Conservation (phyloP, 2,888 invertebrate species). For the Charanyca ferruginea region DNA sequence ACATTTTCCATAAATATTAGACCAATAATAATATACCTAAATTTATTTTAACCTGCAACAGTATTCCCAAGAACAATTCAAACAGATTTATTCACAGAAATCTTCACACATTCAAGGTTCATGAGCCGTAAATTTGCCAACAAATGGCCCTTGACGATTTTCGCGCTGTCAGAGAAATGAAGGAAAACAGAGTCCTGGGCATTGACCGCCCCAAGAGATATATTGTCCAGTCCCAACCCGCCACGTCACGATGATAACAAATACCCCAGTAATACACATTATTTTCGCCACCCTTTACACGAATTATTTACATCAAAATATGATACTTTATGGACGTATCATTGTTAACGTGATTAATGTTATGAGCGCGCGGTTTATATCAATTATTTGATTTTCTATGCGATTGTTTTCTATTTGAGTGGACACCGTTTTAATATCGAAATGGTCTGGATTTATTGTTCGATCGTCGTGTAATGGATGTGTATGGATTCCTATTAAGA, state of each 20-base stretch:
- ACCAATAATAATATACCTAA: neutral
- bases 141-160: slow-evolving; percentile 88
- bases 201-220: slow-evolving; percentile 77
- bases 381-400: slow-evolving; percentile 80
- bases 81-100: slow-evolving; percentile 60
- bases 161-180: slow-evolving; percentile 86
- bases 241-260: slow-evolving; percentile 74
- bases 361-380: slow-evolving; percentile 74
- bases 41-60: slow-evolving; percentile 32
- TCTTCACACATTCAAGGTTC: slow-evolving; percentile 81
- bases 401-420: slow-evolving; percentile 75
- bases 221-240: slow-evolving; percentile 75
- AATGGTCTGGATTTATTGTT: slow-evolving; percentile 64
- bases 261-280: slow-evolving; percentile 60
- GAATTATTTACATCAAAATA: slow-evolving; percentile 75
- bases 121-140: slow-evolving; percentile 85
- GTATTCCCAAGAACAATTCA: slow-evolving; percentile 53
- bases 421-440: slow-evolving; percentile 70
- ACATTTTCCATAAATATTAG: too few relatives aligned
- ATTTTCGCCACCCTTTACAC: slow-evolving; percentile 69
- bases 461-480: slow-evolving; percentile 41
- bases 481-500: slow-evolving; percentile 36
- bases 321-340: slow-evolving; percentile 73
- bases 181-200: slow-evolving; percentile 80
- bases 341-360: slow-evolving; percentile 80